Evolutionary conservation across 2,888 invertebrate genomes (phyloP).

Genomic region (Selenia dentaria): DNA sequence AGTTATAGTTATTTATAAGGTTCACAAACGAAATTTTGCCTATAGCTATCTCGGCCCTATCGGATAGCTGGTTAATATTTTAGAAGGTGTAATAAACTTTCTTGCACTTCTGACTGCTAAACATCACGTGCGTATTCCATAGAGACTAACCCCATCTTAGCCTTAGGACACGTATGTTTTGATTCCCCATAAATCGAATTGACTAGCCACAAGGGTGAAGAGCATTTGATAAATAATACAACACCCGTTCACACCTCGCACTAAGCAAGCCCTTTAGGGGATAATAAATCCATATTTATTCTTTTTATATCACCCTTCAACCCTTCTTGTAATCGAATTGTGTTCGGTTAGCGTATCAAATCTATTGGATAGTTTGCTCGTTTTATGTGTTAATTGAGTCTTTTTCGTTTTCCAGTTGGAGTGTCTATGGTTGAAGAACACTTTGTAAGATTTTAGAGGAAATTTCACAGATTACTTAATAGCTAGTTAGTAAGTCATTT

Average conservation of each 20-base stretch:
- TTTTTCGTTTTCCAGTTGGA: no score
- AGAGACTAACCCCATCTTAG: conserved; percentile 13
- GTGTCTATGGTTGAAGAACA: no score
- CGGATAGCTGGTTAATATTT: no score
- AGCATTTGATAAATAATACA: conserved; percentile 75
- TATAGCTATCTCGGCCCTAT: no score
- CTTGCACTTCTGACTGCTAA: no score
- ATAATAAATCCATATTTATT: conserved; percentile 84
- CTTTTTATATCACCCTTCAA: conserved; percentile 73
- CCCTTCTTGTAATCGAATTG: conserved; percentile 75
- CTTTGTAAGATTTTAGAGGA: no score
- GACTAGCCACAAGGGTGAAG: conserved; percentile 66
- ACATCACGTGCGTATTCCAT: conserved; percentile 8
- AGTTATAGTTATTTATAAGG: no score
- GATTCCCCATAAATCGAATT: conserved; percentile 71
- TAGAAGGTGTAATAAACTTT: no score
- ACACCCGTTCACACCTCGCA: conserved; percentile 75
- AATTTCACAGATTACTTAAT: no score
- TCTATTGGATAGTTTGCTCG: conserved; percentile 60
- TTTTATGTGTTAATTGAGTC: conserved; percentile 24
- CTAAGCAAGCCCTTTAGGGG: conserved; percentile 78
- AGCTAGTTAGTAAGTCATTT: no score
- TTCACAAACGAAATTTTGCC: no score
- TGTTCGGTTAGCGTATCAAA: conserved; percentile 68
- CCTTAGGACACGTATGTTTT: conserved; percentile 62